Evolutionary conservation across 2,888 invertebrate species (phyloP).

Genomic region (Dryobota labecula): DNA sequence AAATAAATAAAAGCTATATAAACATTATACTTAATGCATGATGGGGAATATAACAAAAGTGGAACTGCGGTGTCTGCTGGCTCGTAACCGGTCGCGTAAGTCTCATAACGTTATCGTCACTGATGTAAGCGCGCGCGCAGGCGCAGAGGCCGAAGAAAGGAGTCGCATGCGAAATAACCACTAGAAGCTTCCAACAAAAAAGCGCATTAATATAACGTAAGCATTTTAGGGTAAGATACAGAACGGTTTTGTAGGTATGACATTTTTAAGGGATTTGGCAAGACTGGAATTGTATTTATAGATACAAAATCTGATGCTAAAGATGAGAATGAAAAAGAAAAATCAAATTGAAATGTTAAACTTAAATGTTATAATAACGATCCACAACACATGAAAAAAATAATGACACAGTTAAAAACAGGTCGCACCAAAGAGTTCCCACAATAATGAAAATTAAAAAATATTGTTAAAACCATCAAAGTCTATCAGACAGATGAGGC

Average conservation of each 20-base stretch:
- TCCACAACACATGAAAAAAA: conserved; percentile 15
- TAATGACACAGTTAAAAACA: conserved; percentile 19
- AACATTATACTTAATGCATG: conserved; percentile 38
- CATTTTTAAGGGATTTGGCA: background rate
- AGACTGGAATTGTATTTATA: background rate
- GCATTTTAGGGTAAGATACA: background rate
- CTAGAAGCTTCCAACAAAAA: conserved; percentile 20
- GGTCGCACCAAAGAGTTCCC: conserved; percentile 45
- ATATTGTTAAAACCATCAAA: conserved; percentile 73
- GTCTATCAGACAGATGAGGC: conserved; percentile 80
- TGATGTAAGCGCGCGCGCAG: conserved; percentile 81
- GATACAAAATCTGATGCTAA: background rate
- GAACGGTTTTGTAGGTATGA: background rate
- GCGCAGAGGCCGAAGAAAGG: conserved; percentile 61
- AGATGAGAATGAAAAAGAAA: background rate
- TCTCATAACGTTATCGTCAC: conserved; percentile 80
- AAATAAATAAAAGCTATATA: conserved; percentile 42
- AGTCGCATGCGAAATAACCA: conserved; percentile 46
- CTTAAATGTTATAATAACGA: background rate
- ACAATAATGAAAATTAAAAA: conserved; percentile 63
- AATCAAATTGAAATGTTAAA: conserved; percentile 10
- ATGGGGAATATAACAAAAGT: conserved; percentile 69
- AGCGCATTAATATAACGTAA: background rate
- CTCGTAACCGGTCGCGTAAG: conserved; percentile 81
- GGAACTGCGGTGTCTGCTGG: conserved; percentile 63